These are phyloP conservation scores for Pipistrellus pygmaeus DNA, from an alignment of 2,797 vertebrate genomes.

Conservation along the genomic window DNA sequence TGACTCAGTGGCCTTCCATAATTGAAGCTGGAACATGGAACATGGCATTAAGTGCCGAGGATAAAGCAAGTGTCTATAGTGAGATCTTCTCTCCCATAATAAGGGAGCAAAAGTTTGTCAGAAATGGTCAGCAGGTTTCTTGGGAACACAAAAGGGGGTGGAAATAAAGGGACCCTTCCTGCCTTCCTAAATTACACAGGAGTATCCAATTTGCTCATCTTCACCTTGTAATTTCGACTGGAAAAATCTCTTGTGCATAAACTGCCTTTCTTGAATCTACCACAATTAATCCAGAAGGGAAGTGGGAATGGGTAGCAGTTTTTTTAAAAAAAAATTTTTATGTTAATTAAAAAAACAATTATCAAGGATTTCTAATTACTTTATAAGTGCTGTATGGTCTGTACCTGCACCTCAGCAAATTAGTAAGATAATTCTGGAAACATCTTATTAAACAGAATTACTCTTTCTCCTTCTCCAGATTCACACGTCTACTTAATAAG, in stretches of 20 bases:
- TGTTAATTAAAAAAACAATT: slow-evolving; percentile 88
- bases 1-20: background rate
- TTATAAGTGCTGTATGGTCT: slow-evolving; percentile 81
- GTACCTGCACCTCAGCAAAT: slow-evolving; percentile 83
- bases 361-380: slow-evolving; percentile 86
- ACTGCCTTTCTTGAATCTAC: slow-evolving; percentile 74
- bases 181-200: slow-evolving; percentile 45
- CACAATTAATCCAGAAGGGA: slow-evolving; percentile 85
- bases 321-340: slow-evolving; percentile 43
- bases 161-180: slow-evolving; percentile 27
- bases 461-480: slow-evolving; percentile 77
- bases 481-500: slow-evolving; percentile 80
- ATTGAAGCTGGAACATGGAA: slow-evolving; percentile 48
- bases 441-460: slow-evolving; percentile 84
- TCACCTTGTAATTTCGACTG: slow-evolving; percentile 60
- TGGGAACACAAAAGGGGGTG: slow-evolving; percentile 46
- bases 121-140: slow-evolving; percentile 59
- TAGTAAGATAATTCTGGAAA: slow-evolving; percentile 83
- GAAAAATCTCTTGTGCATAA: slow-evolving; percentile 78
- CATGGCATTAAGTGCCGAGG: background rate
- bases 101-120: slow-evolving; percentile 56
- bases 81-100: slow-evolving; percentile 1
- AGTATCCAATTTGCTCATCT: slow-evolving; percentile 46
- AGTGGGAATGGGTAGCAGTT: slow-evolving; percentile 71
- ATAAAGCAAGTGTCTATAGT: slow-evolving; percentile 3